A percentile compares a stretch with the other conserved stretches of the same genome.
Evolutionary conservation across 2,113 vertebrate genomes (phyloP).

Genomic region (Pachycephala philippinensis): DNA sequence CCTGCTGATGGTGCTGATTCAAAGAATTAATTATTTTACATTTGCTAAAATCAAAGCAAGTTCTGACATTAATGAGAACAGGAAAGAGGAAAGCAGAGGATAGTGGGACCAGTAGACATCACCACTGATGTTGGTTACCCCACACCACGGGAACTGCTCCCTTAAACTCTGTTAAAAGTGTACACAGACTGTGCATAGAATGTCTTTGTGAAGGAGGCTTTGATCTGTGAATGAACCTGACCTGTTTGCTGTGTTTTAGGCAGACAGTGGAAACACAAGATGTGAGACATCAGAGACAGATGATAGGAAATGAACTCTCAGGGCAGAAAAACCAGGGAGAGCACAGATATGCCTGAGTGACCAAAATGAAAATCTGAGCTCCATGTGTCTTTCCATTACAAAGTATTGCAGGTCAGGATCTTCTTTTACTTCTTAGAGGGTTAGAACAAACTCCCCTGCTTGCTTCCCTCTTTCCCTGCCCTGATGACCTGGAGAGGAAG

Average conservation of each 20-base stretch:
- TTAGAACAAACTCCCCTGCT: not conserved
- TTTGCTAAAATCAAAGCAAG: slow-evolving; percentile 27
- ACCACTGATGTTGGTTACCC: not conserved
- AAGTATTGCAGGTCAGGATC: not conserved
- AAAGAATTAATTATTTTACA: slow-evolving; percentile 6
- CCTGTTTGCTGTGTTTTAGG: not conserved
- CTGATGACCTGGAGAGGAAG: not conserved
- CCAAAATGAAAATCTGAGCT: not conserved
- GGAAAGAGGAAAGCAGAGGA: not conserved
- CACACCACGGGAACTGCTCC: not conserved
- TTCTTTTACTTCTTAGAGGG: not conserved
- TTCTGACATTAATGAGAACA: not conserved
- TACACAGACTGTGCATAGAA: not conserved
- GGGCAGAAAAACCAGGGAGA: not conserved
- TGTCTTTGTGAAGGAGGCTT: not conserved
- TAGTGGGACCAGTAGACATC: not conserved
- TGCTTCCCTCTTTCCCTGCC: not conserved
- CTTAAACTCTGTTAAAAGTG: not conserved
- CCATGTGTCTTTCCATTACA: not conserved
- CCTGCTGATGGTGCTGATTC: not conserved
- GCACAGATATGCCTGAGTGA: not conserved
- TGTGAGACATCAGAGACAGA: not conserved
- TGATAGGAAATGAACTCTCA: not conserved
- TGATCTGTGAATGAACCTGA: not conserved
- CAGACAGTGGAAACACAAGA: not conserved